These are phyloP conservation scores for Tetramorium simillimum DNA, from an alignment of 1,140 invertebrate species.

Conservation along the genomic window DNA sequence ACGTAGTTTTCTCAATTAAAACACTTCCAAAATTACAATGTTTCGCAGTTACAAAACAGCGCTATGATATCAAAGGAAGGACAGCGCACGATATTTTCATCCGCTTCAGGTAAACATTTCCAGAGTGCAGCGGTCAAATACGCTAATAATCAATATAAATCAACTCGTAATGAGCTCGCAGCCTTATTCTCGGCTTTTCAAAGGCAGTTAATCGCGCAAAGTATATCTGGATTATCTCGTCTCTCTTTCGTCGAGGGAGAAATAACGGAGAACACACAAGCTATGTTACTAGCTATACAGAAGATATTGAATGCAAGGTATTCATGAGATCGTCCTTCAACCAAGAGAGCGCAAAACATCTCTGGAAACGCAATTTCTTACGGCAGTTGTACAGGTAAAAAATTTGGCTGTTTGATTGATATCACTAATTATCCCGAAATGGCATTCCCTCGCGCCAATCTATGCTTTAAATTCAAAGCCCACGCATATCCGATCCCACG, in stretches of 20 bases:
- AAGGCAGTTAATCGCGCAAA: neutral
- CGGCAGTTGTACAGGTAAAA: neutral
- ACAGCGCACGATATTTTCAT: neutral
- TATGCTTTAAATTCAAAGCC: constrained; percentile 11
- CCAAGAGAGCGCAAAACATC: neutral
- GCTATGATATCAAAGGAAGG: neutral
- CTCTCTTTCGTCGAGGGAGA: neutral
- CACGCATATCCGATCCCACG: constrained; percentile 12
- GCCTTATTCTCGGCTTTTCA: neutral
- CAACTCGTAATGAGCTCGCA: neutral
- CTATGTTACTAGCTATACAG: neutral
- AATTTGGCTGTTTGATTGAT: constrained; percentile 7
- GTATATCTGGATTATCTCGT: neutral
- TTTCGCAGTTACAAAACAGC: neutral
- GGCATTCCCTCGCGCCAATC: neutral
- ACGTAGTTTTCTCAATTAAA: neutral
- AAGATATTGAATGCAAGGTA: constrained; percentile 8
- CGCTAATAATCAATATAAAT: constrained; percentile 10
- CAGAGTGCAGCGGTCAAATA: neutral
- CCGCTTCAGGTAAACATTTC: constrained; percentile 9
- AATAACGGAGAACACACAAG: neutral
- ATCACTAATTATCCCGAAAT: neutral
- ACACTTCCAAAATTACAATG: neutral
- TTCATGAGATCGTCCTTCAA: neutral
- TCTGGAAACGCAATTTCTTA: constrained; percentile 9